These are phyloP conservation scores for Sebastes trivittatus DNA, from an alignment of 2,797 vertebrate species.

Conservation along the genomic window DNA sequence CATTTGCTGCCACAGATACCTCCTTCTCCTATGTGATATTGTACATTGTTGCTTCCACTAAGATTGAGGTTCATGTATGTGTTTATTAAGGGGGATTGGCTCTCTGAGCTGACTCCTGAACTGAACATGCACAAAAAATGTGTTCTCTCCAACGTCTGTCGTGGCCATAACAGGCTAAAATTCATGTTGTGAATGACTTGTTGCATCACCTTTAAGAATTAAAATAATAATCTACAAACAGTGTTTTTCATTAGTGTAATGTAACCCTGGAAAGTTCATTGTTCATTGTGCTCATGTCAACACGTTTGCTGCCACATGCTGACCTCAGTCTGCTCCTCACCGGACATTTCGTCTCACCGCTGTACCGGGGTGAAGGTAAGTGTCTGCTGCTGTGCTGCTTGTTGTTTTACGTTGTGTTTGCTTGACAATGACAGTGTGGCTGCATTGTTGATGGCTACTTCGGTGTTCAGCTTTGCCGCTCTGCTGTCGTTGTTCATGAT, in stretches of 20 bases:
- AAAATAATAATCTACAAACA: neutral
- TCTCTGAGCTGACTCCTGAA: too few species aligned
- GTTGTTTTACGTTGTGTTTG: neutral
- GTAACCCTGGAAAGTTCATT: neutral
- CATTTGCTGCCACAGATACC: too few species aligned
- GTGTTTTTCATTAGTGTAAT: too few species aligned
- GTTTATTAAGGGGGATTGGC: too few species aligned
- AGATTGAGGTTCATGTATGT: too few species aligned
- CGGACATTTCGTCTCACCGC: neutral
- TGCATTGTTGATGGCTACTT: neutral
- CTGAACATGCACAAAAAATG: neutral
- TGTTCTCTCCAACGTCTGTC: neutral
- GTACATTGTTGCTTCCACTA: too few species aligned
- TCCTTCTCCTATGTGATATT: too few species aligned
- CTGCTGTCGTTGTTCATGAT: neutral
- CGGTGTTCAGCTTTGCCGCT: neutral
- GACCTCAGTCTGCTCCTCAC: neutral
- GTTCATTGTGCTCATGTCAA: neutral
- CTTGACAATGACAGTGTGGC: neutral
- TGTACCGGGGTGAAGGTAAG: neutral
- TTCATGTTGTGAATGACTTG: accelerated
- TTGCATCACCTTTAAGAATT: neutral
- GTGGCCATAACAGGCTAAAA: neutral
- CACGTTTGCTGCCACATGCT: neutral
- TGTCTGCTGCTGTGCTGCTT: neutral